Evolutionary conservation across 2,888 invertebrate species (phyloP), one percentile per base, ranked within the genome.

Genomic region (Drosophila meridionalis): DNA sequence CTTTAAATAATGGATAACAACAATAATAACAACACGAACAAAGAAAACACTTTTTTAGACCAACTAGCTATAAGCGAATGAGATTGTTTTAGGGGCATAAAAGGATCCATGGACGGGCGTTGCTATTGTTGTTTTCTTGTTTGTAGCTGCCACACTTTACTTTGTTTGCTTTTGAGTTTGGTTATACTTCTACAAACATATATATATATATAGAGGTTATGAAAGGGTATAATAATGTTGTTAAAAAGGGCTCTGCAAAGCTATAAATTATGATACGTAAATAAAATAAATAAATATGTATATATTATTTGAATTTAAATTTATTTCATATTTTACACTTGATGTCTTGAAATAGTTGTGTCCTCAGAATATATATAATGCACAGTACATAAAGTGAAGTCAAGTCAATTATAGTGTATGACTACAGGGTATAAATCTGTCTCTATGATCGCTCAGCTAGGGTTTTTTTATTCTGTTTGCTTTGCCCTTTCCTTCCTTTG

Each of bases 1-100:
- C 75, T 87, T 80, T 81, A 79, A 86, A 86, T 86, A 84, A 87
- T 86, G 77, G 75, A 86, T 75, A 76, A 73, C 71, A 81, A 77
- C 70, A 75, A 72, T 73, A 82, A 62, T 36, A 80, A 64, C 32
- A 73, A 69, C 52, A 60, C 42, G 28, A 57, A 50, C 32, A 76
- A 77, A 77, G 78, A 70, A 82, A 86, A 83, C 83, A 83, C 73
- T 78, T 76, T 84, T 83, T 76, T 73, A 32, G 74, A 73, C 63
- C 61, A 76, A 73, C 72, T 68, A 62, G 59, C 78, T 61, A 73
- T 43, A 60, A 47, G 61, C 60, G 57, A 66, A 59, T 30, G n/a
- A 50, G 64, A 14, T 58, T 36, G 26, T 6, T 34, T 28, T 55
- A 14, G 60, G 40, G 9, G 42, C 26, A 45, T 45, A 43, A 71